Evolutionary conservation across 2,113 vertebrate genomes (phyloP), one percentile per base, ranked within the genome.

Genomic region (Ciconia stormi): DNA sequence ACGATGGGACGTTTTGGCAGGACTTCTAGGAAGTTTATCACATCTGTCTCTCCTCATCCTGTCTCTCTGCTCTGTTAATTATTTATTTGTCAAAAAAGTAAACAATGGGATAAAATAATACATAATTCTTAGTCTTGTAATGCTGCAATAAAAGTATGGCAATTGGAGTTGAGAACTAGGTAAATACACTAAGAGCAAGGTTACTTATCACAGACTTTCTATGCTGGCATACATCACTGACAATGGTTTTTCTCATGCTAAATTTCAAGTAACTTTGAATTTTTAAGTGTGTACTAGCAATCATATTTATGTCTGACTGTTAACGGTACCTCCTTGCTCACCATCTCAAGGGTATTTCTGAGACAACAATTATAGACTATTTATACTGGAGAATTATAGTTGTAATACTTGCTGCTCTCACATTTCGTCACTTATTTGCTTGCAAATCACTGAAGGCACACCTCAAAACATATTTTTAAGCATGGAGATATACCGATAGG

Each of bases 221-320:
- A 18, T 78, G 47, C 46, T 83, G 29, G 36, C 10, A 73, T 34
- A 7, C 10, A 76, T 53, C 49, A 69, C 10, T 65, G 53, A 93
- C 26, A 44, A 9, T 25, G 7, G 3, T 36, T 73, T 93, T 26
- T 72, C 42, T 58, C 58, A 88, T 44, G 19, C 13, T 74, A 81
- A 96, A 71, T 93, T 82, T 59, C 55, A 95, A 95, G 78, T 69
- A 83, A 76, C 20, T 81, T 90, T 66, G 59, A 62, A 90, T 74
- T 92, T 77, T 70, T 82, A 97, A 83, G 70, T 47, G 15, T 40
- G 13, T 69, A 83, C 82, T 63, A 74, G 6, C 50, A 88, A 58
- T 55, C 38, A 78, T 62, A 34, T 73, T 94, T 82, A 19, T 52
- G 29, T 55, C n/a, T 32, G 53, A 65, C 16, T 78, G 30, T 47